Base-by-base conservation (phyloP, 2,797 vertebrate genomes). In the Lophius americanus region DNA sequence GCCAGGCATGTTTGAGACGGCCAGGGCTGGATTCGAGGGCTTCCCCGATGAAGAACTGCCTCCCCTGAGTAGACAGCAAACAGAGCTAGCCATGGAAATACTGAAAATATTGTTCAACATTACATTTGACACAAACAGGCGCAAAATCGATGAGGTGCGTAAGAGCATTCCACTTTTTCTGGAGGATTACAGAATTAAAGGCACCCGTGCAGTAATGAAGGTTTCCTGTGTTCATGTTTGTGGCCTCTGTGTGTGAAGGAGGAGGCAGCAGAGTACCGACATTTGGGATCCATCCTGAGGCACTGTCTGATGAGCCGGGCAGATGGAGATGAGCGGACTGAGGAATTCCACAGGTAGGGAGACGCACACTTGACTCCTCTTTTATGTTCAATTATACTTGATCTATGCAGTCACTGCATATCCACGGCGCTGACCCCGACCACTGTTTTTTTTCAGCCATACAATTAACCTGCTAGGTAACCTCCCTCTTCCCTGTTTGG, bases 61-160 rank as follows among this genome's bases (percentile, higher is more conserved):
- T 0, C 91, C 84, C 3, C 86, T 98, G 51, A 94, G 93, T 51
- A 90, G 94, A 3, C 89, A 95, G 60, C 94, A 97, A 85, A 94
- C 94, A 0, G 96, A 97, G 73, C 83, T 93, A 9, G 93, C 94
- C 73, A 96, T 98, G 96, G 96, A 98, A 87, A 95, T 96, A 76
- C 93, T 98, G 63, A 98, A 98, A 87, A 96, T 96, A 84, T 94
- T 98, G 46, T 98, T 98, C 86, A 98, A 97, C 47, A 92, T 98
- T 88, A 98, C 96, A 10, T 96, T 96, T 42, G 94, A 97, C 70
- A 94, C 91, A 23, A 79, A 87, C 85, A 95, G 85, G 64, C 93
- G 90, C 51, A 94, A 95, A 47, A 93, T 94, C 10, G 96, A 96
- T 0, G 95, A 98, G 96, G 97, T 90, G 73, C 54, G 9, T 1